Conservation (phyloP, 2,113 vertebrate species). For the Salvator merianae region DNA sequence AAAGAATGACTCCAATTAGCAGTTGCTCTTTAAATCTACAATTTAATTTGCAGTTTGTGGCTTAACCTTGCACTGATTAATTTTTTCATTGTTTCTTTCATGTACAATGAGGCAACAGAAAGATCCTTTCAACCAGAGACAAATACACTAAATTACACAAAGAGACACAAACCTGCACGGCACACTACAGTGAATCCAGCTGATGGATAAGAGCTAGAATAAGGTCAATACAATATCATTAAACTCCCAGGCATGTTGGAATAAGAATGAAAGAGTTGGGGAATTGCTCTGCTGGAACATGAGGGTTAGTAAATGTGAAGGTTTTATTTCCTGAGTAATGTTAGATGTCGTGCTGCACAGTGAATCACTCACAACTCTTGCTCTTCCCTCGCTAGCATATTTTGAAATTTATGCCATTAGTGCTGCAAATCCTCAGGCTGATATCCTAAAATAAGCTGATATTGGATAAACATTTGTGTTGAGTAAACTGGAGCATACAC, state of each 20-base stretch:
- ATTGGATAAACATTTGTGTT: neutral
- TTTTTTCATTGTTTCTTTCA: neutral
- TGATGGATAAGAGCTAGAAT: conserved; percentile 45
- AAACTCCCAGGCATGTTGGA: conserved; percentile 50
- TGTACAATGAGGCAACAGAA: conserved; percentile 40
- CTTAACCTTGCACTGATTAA: neutral
- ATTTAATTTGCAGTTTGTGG: neutral
- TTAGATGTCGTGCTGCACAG: neutral
- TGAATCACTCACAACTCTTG: conserved; percentile 26
- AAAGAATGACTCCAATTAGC: neutral
- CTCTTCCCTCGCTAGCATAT: conserved; percentile 21
- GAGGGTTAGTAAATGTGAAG: neutral
- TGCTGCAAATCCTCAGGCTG: neutral
- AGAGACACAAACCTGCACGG: conserved; percentile 32
- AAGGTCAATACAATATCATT: conserved; percentile 58
- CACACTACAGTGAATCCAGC: conserved; percentile 37
- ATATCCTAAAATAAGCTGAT: neutral
- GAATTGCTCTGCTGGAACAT: conserved; percentile 35
- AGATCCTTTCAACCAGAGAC: conserved; percentile 27
- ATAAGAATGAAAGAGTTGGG: conserved; percentile 16
- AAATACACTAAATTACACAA: conserved; percentile 56
- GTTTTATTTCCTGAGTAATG: conserved; percentile 33
- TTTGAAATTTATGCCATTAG: conserved; percentile 7
- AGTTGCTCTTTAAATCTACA: neutral
- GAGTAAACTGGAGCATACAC: neutral